Percentiles rank a stretch among this genome's conserved stretches.
Conservation (phyloP, 2,113 vertebrate species). For the Pseudorasbora parva region DNA sequence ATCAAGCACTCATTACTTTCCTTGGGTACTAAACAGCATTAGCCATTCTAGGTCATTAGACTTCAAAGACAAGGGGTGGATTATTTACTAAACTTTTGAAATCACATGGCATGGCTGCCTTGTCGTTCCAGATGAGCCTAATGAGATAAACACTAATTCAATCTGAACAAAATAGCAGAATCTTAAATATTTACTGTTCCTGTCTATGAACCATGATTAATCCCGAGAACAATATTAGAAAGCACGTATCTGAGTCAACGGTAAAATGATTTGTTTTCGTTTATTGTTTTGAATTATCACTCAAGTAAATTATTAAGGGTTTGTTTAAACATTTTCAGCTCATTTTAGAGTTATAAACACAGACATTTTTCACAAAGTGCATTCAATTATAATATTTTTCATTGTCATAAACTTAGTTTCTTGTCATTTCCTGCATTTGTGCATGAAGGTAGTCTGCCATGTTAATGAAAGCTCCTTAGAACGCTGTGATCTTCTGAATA, state of each 20-base stretch:
- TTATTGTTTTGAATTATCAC: slow-evolving; percentile 45
- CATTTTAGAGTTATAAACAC: too few relatives aligned
- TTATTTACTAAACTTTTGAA: slow-evolving; percentile 63
- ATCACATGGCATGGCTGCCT: slow-evolving; percentile 58
- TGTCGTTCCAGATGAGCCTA: slow-evolving; percentile 54
- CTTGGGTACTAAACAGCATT: slow-evolving; percentile 54
- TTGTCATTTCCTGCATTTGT: not conserved
- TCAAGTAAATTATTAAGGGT: slow-evolving; percentile 29
- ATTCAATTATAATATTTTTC: not conserved
- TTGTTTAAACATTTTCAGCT: not conserved
- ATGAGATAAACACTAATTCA: slow-evolving; percentile 66
- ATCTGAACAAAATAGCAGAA: slow-evolving; percentile 55
- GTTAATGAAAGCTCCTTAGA: not conserved
- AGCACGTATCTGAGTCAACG: slow-evolving; percentile 53
- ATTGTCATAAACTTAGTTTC: not conserved
- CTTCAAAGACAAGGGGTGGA: slow-evolving; percentile 52
- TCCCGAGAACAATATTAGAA: slow-evolving; percentile 57
- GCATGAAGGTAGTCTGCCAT: not conserved
- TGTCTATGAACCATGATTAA: slow-evolving; percentile 57
- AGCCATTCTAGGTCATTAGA: slow-evolving; percentile 60
- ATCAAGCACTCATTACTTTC: slow-evolving; percentile 47
- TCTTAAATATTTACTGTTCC: slow-evolving; percentile 66
- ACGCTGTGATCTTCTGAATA: slow-evolving; percentile 11
- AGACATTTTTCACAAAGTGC: not conserved
- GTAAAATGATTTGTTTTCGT: slow-evolving; percentile 53